phyloP scores from a whole-genome alignment of 2,113 vertebrate genomes.

The Seriola dumerili region DNA sequence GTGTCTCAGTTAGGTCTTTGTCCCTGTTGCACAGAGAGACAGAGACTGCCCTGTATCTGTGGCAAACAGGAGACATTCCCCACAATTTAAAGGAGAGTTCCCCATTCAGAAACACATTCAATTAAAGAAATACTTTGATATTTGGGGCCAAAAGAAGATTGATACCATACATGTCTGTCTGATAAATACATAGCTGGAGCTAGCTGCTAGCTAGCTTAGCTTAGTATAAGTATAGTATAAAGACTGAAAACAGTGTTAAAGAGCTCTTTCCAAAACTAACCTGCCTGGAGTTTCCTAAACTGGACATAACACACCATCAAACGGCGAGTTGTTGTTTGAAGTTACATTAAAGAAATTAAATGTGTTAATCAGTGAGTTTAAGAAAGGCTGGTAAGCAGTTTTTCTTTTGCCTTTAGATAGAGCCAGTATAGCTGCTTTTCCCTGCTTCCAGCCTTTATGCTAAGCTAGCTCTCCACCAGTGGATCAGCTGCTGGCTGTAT shows the following conservation, averaged over 20 bases:
- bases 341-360: neutral
- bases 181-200: neutral
- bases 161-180: neutral
- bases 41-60: neutral
- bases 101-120: too few species aligned
- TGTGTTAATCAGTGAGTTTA: neutral
- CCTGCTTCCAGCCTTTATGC: neutral
- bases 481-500: neutral
- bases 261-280: neutral
- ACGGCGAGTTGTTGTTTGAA: neutral
- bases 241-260: slow-evolving; percentile 10
- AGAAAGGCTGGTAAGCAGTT: neutral
- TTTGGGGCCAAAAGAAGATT: neutral
- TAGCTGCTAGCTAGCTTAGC: neutral
- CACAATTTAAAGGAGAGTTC: neutral
- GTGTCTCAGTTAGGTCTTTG: neutral
- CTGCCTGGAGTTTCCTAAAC: neutral
- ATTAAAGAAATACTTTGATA: neutral
- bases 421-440: neutral
- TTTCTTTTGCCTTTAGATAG: neutral
- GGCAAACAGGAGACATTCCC: neutral
- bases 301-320: neutral
- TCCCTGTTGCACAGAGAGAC: neutral
- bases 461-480: neutral
- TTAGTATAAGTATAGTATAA: slow-evolving; percentile 31